A percentile compares a stretch with the other conserved stretches of the same genome.
phyloP scores from a whole-genome alignment of 2,888 invertebrate species.

The Sipha maydis region DNA sequence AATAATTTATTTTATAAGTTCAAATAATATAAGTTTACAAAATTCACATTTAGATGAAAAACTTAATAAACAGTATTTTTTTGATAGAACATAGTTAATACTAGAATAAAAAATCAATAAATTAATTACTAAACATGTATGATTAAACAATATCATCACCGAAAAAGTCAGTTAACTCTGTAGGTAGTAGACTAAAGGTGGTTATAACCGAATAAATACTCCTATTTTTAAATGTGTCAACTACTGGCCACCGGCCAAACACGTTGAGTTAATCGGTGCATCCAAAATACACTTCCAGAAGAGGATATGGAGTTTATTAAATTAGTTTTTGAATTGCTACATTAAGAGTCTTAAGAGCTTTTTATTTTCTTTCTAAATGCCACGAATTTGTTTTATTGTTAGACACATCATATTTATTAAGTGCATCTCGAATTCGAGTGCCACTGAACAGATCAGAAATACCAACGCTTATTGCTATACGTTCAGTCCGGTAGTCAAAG shows the following conservation, averaged over 20 bases:
- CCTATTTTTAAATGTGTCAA: constrained; percentile 60
- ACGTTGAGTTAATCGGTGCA: neutral
- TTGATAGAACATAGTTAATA: neutral
- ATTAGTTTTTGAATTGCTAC: constrained; percentile 41
- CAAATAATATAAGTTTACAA: neutral
- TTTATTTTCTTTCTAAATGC: neutral
- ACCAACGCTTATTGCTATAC: neutral
- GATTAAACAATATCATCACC: neutral
- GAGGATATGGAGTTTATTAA: constrained; percentile 44
- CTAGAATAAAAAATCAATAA: neutral
- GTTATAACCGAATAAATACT: constrained; percentile 23
- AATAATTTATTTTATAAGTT: neutral
- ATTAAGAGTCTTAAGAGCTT: constrained; percentile 24
- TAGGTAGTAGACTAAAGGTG: constrained; percentile 1
- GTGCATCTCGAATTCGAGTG: constrained; percentile 14
- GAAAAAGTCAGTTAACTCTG: neutral
- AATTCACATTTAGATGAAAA: neutral
- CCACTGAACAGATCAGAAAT: neutral
- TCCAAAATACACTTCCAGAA: constrained; percentile 52
- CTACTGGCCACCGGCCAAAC: constrained; percentile 45
- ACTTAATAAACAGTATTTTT: neutral
- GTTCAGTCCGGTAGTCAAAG: neutral
- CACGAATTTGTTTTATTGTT: constrained; percentile 40
- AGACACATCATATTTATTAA: constrained; percentile 41
- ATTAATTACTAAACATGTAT: neutral